These are phyloP conservation scores for Pseudoips prasinana DNA, from an alignment of 2,888 invertebrate species.

Conservation along the genomic window DNA sequence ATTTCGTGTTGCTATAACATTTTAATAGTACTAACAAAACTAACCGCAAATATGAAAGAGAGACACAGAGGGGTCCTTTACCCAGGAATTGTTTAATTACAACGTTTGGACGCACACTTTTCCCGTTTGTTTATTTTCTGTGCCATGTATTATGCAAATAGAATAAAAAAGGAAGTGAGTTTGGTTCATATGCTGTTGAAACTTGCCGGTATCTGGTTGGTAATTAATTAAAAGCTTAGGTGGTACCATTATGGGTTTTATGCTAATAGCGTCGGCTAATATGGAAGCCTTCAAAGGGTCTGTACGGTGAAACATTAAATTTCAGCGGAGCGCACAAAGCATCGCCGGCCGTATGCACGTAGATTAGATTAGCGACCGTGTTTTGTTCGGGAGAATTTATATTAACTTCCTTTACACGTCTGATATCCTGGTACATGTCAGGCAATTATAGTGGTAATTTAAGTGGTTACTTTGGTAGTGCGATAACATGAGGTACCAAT, in stretches of 20 bases:
- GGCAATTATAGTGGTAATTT: conserved; percentile 11
- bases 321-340: conserved; percentile 57
- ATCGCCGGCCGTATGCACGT: conserved; percentile 33
- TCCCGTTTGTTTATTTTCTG: conserved; percentile 27
- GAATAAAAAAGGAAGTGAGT: conserved; percentile 46
- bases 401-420: conserved; percentile 17
- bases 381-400: conserved; percentile 29
- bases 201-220: conserved; percentile 54
- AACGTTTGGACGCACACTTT: conserved; percentile 8
- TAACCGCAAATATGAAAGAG: conserved; percentile 18
- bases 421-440: conserved; percentile 14
- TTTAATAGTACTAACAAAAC: conserved; percentile 28
- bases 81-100: conserved; percentile 42
- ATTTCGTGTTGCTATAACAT: conserved; percentile 32
- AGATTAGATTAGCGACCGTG: conserved; percentile 52
- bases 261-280: conserved; percentile 72
- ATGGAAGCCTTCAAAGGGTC: conserved; percentile 68
- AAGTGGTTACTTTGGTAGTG: conserved; percentile 1
- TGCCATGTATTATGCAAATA: conserved; percentile 50
- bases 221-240: conserved; percentile 78
- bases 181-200: conserved; percentile 42
- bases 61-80: conserved; percentile 1
- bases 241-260: conserved; percentile 71
- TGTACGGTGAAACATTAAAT: conserved; percentile 62
- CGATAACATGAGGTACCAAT: too few relatives aligned